Conservation (phyloP, 2,797 vertebrate species). For the Hapalemur alaotrensis region DNA sequence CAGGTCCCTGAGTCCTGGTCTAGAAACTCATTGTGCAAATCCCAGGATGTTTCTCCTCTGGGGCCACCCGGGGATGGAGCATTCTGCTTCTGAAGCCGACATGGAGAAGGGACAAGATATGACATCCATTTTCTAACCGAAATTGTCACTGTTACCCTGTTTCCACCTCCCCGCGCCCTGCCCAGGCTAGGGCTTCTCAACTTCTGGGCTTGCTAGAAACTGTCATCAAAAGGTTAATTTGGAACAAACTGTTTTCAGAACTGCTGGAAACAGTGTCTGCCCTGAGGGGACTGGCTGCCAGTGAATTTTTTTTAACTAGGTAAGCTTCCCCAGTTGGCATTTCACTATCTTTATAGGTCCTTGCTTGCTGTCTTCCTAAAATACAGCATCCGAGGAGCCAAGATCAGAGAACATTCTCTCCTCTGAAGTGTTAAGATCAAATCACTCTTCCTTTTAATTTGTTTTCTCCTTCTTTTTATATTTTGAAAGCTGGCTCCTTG, state of each 20-base stretch:
- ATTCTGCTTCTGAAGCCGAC: neutral
- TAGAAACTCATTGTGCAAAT: constrained; percentile 52
- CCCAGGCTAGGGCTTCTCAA: neutral
- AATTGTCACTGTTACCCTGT: neutral
- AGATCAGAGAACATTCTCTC: neutral
- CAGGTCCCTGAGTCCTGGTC: constrained; percentile 53
- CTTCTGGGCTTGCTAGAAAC: neutral
- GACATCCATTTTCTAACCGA: neutral
- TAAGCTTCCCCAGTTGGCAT: neutral
- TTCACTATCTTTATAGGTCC: neutral
- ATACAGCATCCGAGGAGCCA: neutral
- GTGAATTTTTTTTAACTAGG: constrained; percentile 21
- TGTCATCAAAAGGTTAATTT: constrained; percentile 51
- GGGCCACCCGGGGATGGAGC: neutral
- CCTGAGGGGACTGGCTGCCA: constrained; percentile 51
- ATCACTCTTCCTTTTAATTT: neutral
- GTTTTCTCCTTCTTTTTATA: neutral
- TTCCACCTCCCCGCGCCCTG: neutral
- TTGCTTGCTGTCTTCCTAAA: neutral
- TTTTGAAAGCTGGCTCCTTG: neutral
- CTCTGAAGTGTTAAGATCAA: neutral
- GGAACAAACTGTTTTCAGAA: constrained; percentile 65
- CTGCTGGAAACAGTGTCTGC: constrained; percentile 60
- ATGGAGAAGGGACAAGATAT: neutral
- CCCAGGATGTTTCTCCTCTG: neutral